These are phyloP conservation scores for Ictalurus punctatus DNA, from an alignment of 2,113 vertebrate genomes.

Conservation along the genomic window DNA sequence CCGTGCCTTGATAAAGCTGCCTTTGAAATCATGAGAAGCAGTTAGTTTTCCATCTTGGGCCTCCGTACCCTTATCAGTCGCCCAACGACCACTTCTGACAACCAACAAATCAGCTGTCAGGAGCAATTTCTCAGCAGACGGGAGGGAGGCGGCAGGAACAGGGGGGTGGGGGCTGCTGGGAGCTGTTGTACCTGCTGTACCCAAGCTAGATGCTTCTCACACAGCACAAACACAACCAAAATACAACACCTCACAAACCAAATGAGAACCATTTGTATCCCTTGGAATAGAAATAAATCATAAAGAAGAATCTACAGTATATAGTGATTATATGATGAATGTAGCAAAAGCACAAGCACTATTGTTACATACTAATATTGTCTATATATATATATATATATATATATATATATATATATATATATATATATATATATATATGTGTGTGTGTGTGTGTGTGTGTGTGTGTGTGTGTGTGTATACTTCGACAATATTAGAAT, in stretches of 20 bases:
- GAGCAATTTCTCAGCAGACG: slow-evolving; percentile 63
- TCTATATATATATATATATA: no score
- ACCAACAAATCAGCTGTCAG: slow-evolving; percentile 69
- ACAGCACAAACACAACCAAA: slow-evolving; percentile 27
- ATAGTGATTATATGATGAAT: not conserved
- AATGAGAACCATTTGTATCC: not conserved
- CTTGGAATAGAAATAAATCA: not conserved
- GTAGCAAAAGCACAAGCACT: not conserved
- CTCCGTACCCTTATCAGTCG: slow-evolving; percentile 58
- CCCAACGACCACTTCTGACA: slow-evolving; percentile 63
- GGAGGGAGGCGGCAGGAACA: slow-evolving; percentile 25
- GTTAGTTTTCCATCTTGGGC: slow-evolving; percentile 50
- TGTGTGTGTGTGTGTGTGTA: no score
- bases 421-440: no score
- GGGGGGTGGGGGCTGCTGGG: slow-evolving; percentile 9
- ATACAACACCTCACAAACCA: slow-evolving; percentile 17
- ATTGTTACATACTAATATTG: not conserved
- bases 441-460: no score
- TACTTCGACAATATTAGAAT: no score
- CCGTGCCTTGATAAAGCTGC: slow-evolving; percentile 47
- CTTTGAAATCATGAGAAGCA: slow-evolving; percentile 59
- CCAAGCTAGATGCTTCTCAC: slow-evolving; percentile 9
- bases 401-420: no score
- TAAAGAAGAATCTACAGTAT: not conserved
- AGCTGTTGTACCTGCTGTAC: slow-evolving; percentile 50